Evolutionary conservation across 2,113 vertebrate species (phyloP).

Genomic region (Orycteropus afer): DNA sequence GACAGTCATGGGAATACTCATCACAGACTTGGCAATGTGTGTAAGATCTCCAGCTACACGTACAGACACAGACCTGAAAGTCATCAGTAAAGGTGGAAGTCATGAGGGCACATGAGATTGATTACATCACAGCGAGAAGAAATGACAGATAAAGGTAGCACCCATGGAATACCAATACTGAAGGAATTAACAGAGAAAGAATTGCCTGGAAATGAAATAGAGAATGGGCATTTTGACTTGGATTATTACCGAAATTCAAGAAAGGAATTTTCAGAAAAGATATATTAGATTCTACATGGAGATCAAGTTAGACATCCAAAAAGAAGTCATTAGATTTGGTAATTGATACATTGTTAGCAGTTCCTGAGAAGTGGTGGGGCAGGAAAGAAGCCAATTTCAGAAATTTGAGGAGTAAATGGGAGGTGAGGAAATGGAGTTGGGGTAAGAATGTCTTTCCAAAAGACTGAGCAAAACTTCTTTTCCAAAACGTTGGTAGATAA

Average conservation of each 20-base stretch:
- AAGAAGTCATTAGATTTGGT: background rate
- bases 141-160: background rate
- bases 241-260: conserved; percentile 2
- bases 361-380: background rate
- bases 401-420: background rate
- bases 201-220: background rate
- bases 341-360: background rate
- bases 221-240: background rate
- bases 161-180: background rate
- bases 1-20: background rate
- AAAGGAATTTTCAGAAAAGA: background rate
- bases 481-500: background rate
- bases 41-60: background rate
- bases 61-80: background rate
- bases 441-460: background rate
- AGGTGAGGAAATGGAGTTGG: background rate
- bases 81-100: background rate
- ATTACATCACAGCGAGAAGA: background rate
- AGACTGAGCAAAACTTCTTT: background rate
- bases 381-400: background rate
- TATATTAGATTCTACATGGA: background rate
- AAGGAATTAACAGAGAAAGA: background rate
- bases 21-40: background rate
- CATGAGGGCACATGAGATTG: background rate
- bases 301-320: background rate